These are phyloP conservation scores for Hipparchia sbordonii DNA, from an alignment of 2,888 invertebrate species.

Conservation along the genomic window DNA sequence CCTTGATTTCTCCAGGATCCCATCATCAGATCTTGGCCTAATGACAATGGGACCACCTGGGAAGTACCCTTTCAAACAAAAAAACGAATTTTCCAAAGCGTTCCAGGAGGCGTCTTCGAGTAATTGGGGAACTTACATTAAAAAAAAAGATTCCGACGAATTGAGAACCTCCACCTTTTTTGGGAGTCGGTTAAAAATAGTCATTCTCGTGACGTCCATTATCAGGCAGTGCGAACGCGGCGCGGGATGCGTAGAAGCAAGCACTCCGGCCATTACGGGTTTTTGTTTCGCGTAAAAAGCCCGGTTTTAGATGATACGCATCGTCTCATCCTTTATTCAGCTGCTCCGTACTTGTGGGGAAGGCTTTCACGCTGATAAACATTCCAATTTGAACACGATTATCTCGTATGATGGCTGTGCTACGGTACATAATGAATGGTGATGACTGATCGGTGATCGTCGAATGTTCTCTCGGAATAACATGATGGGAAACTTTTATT, in stretches of 20 bases:
- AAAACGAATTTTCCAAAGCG: no score
- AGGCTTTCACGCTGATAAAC: constrained; percentile 34
- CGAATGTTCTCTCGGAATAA: no score
- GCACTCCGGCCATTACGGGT: constrained; percentile 28
- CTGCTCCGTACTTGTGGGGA: constrained; percentile 23
- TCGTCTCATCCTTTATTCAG: constrained; percentile 37
- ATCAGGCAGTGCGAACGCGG: neutral
- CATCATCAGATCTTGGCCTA: no score
- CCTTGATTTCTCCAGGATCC: no score
- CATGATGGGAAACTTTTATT: no score
- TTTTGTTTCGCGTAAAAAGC: constrained; percentile 34
- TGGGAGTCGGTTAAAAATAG: neutral
- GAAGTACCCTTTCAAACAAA: no score
- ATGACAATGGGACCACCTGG: no score
- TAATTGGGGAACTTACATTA: no score
- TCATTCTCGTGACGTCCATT: neutral
- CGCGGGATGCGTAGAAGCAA: constrained; percentile 14
- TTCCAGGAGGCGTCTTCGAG: no score
- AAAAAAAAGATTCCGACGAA: no score
- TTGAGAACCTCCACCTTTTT: no score
- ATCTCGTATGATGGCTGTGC: neutral
- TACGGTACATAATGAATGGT: neutral
- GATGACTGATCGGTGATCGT: neutral
- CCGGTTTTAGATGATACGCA: constrained; percentile 32
- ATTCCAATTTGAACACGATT: constrained; percentile 27